Percentiles rank a stretch among this genome's conserved stretches.
These are phyloP conservation scores for Graphium colonna DNA, from an alignment of 2,888 invertebrate species.

Conservation along the genomic window DNA sequence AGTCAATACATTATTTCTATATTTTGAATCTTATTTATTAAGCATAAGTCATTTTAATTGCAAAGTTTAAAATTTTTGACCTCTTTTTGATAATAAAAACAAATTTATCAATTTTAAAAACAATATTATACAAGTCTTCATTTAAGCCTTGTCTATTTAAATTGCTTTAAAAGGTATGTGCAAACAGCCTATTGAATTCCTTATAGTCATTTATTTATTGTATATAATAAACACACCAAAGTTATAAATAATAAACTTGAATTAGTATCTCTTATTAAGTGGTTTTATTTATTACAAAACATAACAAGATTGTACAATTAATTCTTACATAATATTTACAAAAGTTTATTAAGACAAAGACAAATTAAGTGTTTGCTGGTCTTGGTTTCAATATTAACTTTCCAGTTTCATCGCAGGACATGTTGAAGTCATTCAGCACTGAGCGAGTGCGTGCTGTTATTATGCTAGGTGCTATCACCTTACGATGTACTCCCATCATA, in stretches of 20 bases:
- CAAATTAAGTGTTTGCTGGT: conserved; percentile 72
- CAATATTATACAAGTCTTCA: neutral
- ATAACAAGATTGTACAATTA: conserved; percentile 29
- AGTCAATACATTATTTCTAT: neutral
- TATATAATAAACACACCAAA: conserved; percentile 78
- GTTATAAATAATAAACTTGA: conserved; percentile 74
- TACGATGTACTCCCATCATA: conserved; percentile 94
- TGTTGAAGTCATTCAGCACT: conserved; percentile 96
- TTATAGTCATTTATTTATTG: conserved; percentile 72
- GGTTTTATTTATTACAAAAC: conserved; percentile 47
- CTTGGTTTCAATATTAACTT: conserved; percentile 96
- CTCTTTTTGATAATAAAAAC: neutral
- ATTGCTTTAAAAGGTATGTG: conserved; percentile 49
- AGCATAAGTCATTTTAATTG: neutral
- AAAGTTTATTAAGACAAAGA: conserved; percentile 28
- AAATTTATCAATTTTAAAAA: neutral
- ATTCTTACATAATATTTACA: conserved; percentile 61
- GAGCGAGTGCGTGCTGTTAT: conserved; percentile 94
- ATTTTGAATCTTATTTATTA: no score
- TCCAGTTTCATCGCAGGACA: conserved; percentile 98
- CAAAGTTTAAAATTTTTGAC: neutral
- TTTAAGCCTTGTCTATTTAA: neutral
- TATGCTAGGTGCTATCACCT: conserved; percentile 97
- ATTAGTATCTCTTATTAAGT: conserved; percentile 54
- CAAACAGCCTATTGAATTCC: conserved; percentile 53